Evolutionary conservation across 2,888 invertebrate species (phyloP), one percentile per base, ranked within the genome.

Genomic region (Apoda limacodes): DNA sequence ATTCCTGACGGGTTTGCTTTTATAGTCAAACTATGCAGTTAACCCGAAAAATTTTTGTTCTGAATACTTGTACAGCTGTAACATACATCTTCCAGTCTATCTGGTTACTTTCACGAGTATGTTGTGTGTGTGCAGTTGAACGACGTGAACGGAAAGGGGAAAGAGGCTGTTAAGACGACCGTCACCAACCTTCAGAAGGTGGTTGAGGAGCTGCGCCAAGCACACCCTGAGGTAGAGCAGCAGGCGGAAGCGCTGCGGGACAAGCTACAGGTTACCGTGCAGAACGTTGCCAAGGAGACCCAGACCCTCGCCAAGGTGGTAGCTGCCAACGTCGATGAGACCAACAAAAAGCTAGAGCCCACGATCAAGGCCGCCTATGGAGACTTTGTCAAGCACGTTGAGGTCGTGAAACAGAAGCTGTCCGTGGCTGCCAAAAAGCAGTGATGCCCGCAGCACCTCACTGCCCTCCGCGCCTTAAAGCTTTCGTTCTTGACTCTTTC

Each of bases 381-480:
- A 13, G 60, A 61, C 49, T 68, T 78, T 55, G 55, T 61, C 12
- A 67, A 69, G 56, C 59, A 67, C 25, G 58, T 55, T 25, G 48
- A 69, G 51, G 48, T 48, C 13, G 49, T 78, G 28, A 69, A 69
- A 58, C 64, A 68, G 65, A 69, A 70, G 41, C 21, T 78, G 41
- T 71, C 70, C 55, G 75, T 69, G 11, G 74, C 64, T 37, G 72
- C 76, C 56, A 55, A 25, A 56, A 74, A 75, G 66, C 70, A 69
- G 52, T 67, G 40, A 54, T 15, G 20, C n/a, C 6, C 21, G 24
- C 7, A 7, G 5, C 12, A 15, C 2, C 12, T 5, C 17, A 17
- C 17, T 48, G 30, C 23, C 13, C 11, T 19, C n/a, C 19, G 7
- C 15, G 33, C 26, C 17, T 7, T 7, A 7, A 5, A 5, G 17